Conservation (phyloP, 2,888 invertebrate species). For the Ashinkailepas kermadecensis region DNA sequence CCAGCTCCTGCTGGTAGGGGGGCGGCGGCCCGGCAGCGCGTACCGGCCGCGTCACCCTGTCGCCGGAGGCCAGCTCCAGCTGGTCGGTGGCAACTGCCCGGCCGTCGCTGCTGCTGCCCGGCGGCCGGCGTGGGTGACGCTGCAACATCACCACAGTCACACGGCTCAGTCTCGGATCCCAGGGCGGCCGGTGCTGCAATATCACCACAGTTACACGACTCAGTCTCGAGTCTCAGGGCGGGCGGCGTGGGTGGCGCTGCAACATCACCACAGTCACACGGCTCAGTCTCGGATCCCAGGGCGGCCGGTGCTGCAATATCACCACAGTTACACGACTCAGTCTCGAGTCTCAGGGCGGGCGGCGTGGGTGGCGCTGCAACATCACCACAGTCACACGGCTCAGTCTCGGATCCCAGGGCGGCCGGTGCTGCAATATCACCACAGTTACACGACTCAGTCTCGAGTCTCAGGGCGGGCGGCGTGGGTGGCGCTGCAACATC, state of each 20-base stretch:
- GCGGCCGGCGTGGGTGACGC: constrained; percentile 25
- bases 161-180: too few relatives aligned
- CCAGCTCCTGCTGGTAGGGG: constrained; percentile 38
- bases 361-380: constrained; percentile 26
- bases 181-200: too few relatives aligned
- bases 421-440: too few relatives aligned
- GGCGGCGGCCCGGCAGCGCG: constrained; percentile 37
- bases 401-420: too few relatives aligned
- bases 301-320: too few relatives aligned
- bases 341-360: too few relatives aligned
- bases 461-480: constrained; percentile 1
- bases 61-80: neutral
- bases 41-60: constrained; percentile 28
- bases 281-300: too few relatives aligned
- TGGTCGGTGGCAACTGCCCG: neutral
- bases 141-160: neutral
- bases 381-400: neutral
- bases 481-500: constrained; percentile 26
- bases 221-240: too few relatives aligned
- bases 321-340: too few relatives aligned
- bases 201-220: too few relatives aligned
- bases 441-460: too few relatives aligned
- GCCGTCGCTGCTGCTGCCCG: constrained; percentile 21
- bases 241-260: constrained; percentile 26
- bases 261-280: neutral